phyloP scores from a whole-genome alignment of 2,888 invertebrate genomes.

The Drosophila dives region DNA sequence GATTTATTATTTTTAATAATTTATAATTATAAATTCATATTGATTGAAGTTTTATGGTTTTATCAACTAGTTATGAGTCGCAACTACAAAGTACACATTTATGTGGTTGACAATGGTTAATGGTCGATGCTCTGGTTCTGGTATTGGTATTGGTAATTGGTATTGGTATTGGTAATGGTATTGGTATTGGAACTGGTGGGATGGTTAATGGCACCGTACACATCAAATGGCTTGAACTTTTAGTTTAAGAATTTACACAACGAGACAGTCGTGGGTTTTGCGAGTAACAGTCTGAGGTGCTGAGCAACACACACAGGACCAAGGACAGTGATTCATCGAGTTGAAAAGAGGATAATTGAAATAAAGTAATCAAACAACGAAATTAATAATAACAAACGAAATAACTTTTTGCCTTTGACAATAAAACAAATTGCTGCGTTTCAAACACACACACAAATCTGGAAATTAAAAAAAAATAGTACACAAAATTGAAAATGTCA shows the following conservation, averaged over 20 bases:
- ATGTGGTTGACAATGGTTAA: slow-evolving; percentile 40
- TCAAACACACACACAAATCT: neutral
- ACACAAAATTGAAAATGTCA: slow-evolving; percentile 45
- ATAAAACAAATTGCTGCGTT: slow-evolving; percentile 24
- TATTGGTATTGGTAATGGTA: slow-evolving; percentile 14
- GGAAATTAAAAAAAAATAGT: slow-evolving; percentile 19
- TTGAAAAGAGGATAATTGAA: slow-evolving; percentile 17
- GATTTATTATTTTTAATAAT: slow-evolving; percentile 30
- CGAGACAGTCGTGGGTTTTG: slow-evolving; percentile 42
- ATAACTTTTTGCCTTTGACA: slow-evolving; percentile 47
- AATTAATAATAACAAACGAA: slow-evolving; percentile 8
- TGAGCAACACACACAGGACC: slow-evolving; percentile 45
- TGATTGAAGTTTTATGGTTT: slow-evolving; percentile 29
- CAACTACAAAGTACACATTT: slow-evolving; percentile 40
- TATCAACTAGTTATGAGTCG: slow-evolving; percentile 36
- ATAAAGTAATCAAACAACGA: slow-evolving; percentile 28
- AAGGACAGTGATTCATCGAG: slow-evolving; percentile 44
- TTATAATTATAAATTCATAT: slow-evolving; percentile 18
- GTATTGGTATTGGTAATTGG: slow-evolving; percentile 1
- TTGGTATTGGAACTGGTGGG: slow-evolving; percentile 12
- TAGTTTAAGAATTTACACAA: slow-evolving; percentile 55
- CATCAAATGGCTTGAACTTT: slow-evolving; percentile 45
- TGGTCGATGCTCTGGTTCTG: slow-evolving; percentile 18
- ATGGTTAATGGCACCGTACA: slow-evolving; percentile 25
- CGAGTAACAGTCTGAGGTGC: slow-evolving; percentile 29